Evolutionary conservation across 53 echinoderm and acorn worm species (phyloP).

Genomic region (Antedon mediterranea): DNA sequence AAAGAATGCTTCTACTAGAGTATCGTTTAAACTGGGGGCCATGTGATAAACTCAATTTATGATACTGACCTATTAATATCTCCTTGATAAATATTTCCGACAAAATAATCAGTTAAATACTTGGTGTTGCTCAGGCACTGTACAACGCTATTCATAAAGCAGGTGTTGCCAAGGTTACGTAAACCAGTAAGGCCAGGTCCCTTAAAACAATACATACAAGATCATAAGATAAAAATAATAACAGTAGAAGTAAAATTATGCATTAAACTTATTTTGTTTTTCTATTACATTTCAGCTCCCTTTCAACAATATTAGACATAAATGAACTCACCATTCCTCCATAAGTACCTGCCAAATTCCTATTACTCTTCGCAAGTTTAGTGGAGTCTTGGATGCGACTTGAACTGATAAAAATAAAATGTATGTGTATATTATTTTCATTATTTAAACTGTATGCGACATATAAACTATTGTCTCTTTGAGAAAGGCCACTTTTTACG

Average conservation of each 20-base stretch:
- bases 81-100: slow-evolving; percentile 38
- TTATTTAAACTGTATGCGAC: too few species aligned
- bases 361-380: background rate
- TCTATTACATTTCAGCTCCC: too few species aligned
- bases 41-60: background rate
- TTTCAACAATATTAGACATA: background rate
- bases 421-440: too few species aligned
- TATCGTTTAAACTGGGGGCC: too few species aligned
- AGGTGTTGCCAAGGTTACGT: slow-evolving; percentile 90
- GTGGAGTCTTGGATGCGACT: background rate
- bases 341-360: background rate
- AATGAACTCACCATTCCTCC: background rate
- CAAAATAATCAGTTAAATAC: slow-evolving; percentile 62
- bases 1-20: too few species aligned
- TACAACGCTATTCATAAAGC: slow-evolving; percentile 96
- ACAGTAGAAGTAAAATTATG: too few species aligned
- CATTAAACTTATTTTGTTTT: too few species aligned
- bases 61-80: slow-evolving; percentile 76
- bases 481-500: too few species aligned
- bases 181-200: slow-evolving; percentile 79
- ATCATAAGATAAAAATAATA: too few species aligned
- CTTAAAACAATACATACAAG: too few species aligned
- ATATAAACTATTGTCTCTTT: too few species aligned
- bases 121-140: slow-evolving; percentile 84
- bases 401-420: background rate